Conservation (phyloP, 2,888 invertebrate species). For the Drosophila setosimentum region DNA sequence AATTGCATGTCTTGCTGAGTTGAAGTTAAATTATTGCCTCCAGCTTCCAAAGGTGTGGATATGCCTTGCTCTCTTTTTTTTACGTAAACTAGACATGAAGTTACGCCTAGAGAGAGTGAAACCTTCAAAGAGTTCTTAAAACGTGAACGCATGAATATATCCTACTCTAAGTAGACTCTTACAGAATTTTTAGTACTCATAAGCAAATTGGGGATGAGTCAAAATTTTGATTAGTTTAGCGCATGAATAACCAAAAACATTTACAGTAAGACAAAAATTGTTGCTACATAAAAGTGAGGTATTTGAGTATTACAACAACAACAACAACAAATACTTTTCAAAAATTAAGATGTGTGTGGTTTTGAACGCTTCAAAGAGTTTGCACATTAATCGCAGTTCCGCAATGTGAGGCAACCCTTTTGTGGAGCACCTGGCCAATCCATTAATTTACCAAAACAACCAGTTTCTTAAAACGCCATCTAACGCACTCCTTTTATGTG, state of each 20-base stretch:
- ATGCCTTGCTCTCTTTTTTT: not conserved
- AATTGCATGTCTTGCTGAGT: slow-evolving; percentile 80
- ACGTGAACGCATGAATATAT: not conserved
- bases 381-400: not conserved
- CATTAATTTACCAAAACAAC: slow-evolving; percentile 42
- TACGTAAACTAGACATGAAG: no score
- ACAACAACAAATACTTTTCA: no score
- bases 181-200: not conserved
- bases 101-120: not conserved
- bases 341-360: not conserved
- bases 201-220: not conserved
- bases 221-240: not conserved
- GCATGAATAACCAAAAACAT: not conserved
- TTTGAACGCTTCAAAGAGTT: not conserved
- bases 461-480: slow-evolving; percentile 41
- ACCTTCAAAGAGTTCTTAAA: not conserved
- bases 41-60: slow-evolving; percentile 44
- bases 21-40: slow-evolving; percentile 77
- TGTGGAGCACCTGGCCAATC: slow-evolving; percentile 19
- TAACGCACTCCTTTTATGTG: slow-evolving; percentile 22
- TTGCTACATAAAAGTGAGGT: not conserved
- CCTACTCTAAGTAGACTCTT: not conserved
- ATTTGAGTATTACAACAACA: not conserved
- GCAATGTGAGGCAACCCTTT: slow-evolving; percentile 12
- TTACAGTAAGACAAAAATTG: not conserved